Evolutionary conservation across 2,113 vertebrate genomes (phyloP).

Genomic region (Gasterosteus nipponicus): DNA sequence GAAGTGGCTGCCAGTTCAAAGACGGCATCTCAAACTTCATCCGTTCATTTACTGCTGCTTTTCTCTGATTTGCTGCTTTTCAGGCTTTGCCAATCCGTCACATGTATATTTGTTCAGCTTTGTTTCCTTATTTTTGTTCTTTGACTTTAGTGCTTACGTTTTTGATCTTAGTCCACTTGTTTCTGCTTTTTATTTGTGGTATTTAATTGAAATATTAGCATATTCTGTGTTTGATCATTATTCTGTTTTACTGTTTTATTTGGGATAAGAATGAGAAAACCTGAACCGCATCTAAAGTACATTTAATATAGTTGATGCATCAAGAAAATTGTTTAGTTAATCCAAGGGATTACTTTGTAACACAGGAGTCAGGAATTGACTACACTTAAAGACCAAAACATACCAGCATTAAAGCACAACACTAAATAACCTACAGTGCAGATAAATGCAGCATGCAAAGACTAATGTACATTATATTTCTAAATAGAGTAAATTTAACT

Average conservation of each 20-base stretch:
- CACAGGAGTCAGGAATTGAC: neutral
- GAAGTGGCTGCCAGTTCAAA: slow-evolving; percentile 20
- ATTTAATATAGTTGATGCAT: slow-evolving; percentile 9
- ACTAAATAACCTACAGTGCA: neutral
- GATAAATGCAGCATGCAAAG: neutral
- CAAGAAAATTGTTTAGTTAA: slow-evolving; percentile 17
- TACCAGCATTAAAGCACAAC: neutral
- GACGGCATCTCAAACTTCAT: slow-evolving; percentile 6
- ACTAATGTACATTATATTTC: neutral
- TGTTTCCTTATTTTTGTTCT: neutral
- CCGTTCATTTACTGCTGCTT: neutral
- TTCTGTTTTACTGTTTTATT: neutral
- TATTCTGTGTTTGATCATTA: neutral
- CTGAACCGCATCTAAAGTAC: neutral
- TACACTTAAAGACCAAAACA: neutral
- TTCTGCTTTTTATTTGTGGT: neutral
- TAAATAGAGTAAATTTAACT: neutral
- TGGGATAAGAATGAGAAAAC: neutral
- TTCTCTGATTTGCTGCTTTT: neutral
- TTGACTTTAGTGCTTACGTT: neutral
- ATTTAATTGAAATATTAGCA: neutral
- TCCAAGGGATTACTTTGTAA: slow-evolving; percentile 42
- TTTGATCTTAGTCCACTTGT: neutral
- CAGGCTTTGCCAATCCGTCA: neutral
- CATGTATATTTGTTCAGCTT: neutral